Conservation (phyloP, 2,113 vertebrate genomes). For the Colinus virginianus region DNA sequence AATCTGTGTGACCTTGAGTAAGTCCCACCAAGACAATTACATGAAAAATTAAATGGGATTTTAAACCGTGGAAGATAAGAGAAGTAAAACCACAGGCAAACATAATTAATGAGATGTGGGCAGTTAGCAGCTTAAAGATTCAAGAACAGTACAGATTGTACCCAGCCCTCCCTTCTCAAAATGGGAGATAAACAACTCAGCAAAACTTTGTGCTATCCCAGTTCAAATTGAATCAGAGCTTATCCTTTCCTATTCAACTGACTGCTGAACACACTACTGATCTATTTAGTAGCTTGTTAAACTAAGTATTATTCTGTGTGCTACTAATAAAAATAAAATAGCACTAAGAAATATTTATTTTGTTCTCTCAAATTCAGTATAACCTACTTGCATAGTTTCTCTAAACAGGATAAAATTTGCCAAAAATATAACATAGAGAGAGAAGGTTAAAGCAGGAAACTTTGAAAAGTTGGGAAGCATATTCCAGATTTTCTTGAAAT, state of each 20-base stretch:
- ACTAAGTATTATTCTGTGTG: neutral
- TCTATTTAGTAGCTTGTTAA: neutral
- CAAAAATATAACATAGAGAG: neutral
- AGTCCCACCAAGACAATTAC: neutral
- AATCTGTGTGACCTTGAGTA: neutral
- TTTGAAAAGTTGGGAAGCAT: neutral
- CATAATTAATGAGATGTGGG: neutral
- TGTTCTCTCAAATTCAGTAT: neutral
- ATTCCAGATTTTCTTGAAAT: neutral
- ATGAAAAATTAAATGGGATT: neutral
- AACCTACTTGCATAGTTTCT: neutral
- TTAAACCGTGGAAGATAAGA: neutral
- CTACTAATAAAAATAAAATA: neutral
- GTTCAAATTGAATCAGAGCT: neutral
- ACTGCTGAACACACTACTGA: neutral
- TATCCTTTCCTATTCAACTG: neutral
- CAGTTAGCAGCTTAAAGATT: neutral
- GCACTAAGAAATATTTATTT: neutral
- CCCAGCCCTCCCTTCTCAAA: neutral
- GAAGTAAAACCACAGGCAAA: neutral
- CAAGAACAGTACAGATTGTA: neutral
- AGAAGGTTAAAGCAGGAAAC: neutral
- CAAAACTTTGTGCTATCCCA: neutral
- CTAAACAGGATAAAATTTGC: neutral
- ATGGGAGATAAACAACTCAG: neutral